Base-by-base conservation (phyloP, 2,888 invertebrate genomes). In the Troglohyphantes excavatus region DNA sequence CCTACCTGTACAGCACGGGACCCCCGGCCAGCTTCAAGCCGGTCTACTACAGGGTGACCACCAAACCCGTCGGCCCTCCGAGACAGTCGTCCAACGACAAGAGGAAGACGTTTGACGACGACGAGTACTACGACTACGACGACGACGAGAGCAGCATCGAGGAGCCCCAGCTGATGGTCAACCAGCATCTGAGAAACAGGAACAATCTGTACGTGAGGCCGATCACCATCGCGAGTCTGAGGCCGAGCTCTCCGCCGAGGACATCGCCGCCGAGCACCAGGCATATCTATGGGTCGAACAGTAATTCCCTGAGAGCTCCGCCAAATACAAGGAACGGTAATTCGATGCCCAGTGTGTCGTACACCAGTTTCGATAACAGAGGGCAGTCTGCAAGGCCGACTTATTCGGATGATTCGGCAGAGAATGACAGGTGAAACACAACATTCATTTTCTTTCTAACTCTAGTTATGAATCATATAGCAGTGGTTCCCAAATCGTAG, bases 21-120 rank as follows among this genome's bases (percentile, higher is more conserved):
- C 63, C 89, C 0, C 89, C 89, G 0, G 89, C 89, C 17, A 90
- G 83, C 23, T 90, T 90, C 67, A 83, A 84, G 27, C 89, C 89
- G 11, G 46, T 84, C 0, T 84, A 90, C 46, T 83, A 83, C 83
- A 68, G 86, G 17, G 84, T 75, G 9, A 78, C 85, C 17, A 26
- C 68, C 29, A 73, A 82, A 39, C 86, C 78, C 21, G 26, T 27
- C 2, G 33, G 53, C 6, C 65, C 83, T 2, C 70, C 70, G 11
- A 23, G 33, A 9, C 46, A 53, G 7, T 82, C 82, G 5, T 2
- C 29, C 13, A 39, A 13, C 9, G 21, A 19, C 33, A 68, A 67
- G 17, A 68, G 76, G 19, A 83, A 85, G 13, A 29, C 39, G 3
- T 83, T 39, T 21, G 87, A 87, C 2, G 83, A 84, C 3, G 83